A percentile compares a stretch with the other conserved stretches of the same genome.
phyloP scores from a whole-genome alignment of 1,140 invertebrate species.

The Nephila pilipes region DNA sequence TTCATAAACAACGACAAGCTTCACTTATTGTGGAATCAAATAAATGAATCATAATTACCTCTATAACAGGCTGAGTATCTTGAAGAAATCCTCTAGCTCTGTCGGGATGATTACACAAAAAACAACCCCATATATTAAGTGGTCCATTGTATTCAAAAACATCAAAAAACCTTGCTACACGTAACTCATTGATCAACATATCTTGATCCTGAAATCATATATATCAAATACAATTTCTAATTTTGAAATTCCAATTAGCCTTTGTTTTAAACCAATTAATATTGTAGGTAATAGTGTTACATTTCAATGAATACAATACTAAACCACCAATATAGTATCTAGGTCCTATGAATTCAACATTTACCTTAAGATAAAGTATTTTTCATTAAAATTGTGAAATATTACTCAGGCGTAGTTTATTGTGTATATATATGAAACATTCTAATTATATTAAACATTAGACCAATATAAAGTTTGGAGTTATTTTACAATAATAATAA shows the following conservation, averaged over 20 bases:
- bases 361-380: no score
- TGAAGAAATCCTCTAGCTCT: constrained; percentile 90
- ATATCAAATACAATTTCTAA: neutral
- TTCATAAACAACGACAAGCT: neutral
- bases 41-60: constrained; percentile 79
- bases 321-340: no score
- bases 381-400: no score
- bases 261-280: no score
- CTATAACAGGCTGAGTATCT: constrained; percentile 82
- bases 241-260: neutral
- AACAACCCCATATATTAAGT: constrained; percentile 89
- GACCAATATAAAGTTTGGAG: no score
- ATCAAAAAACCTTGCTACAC: constrained; percentile 93
- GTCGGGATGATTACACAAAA: constrained; percentile 95
- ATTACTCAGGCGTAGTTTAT: no score
- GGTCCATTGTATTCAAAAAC: constrained; percentile 90
- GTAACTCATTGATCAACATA: constrained; percentile 91
- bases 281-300: no score
- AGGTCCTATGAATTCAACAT: no score
- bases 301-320: no score
- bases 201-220: constrained; percentile 88
- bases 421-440: no score
- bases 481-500: no score
- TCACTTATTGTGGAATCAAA: neutral
- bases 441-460: no score